Percentiles rank a stretch among this genome's conserved stretches.
These are phyloP conservation scores for Otolemur garnettii DNA, from an alignment of 2,113 vertebrate genomes.

Conservation along the genomic window DNA sequence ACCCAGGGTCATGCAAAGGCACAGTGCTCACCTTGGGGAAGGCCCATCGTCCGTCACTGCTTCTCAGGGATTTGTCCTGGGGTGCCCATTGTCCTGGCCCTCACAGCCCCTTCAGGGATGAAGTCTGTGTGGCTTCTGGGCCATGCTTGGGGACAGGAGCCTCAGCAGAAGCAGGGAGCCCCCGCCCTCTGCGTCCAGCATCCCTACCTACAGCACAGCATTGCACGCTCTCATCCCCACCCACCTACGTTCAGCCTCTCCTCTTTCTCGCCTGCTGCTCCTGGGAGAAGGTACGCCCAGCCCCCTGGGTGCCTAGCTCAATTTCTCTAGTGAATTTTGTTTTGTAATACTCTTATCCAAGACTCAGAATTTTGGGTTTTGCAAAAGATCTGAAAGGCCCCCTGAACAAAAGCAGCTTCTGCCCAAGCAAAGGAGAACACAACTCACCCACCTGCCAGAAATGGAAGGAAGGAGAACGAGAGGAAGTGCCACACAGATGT, in stretches of 20 bases:
- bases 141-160: neutral
- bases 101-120: neutral
- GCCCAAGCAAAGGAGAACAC: neutral
- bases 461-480: neutral
- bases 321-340: neutral
- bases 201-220: neutral
- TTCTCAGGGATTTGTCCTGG: neutral
- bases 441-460: neutral
- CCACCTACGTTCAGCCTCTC: too few relatives aligned
- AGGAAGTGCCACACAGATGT: slow-evolving; percentile 61
- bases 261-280: neutral
- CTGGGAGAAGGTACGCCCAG: neutral
- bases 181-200: too few relatives aligned
- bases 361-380: neutral
- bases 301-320: neutral
- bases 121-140: neutral
- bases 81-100: neutral
- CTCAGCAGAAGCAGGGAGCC: neutral
- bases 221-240: too few relatives aligned
- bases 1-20: neutral
- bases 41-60: neutral
- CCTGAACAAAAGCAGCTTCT: neutral
- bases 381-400: neutral
- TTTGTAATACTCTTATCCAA: neutral
- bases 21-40: neutral